Evolutionary conservation across 1,140 invertebrate species (phyloP).

Genomic region (Drosophila teissieri): DNA sequence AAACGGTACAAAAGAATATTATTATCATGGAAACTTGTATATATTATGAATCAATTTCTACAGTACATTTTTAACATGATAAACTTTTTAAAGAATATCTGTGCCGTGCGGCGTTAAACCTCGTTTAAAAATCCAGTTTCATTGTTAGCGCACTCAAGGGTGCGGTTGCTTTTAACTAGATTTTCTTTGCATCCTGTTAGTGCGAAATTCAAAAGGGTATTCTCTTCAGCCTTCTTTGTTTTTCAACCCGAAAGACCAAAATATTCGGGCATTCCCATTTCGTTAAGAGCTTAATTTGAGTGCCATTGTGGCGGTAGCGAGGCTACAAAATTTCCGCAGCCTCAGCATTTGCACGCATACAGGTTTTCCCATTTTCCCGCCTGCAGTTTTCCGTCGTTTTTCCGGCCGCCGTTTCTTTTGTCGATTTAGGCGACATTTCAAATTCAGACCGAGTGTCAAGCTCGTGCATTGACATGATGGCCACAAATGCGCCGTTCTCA

Average conservation of each 20-base stretch:
- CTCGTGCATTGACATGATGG: conserved; percentile 74
- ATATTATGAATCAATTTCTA: too few species aligned
- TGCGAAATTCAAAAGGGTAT: conserved; percentile 7
- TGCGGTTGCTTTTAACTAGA: conserved; percentile 28
- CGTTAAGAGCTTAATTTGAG: conserved; percentile 69
- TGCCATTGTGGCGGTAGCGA: conserved; percentile 49
- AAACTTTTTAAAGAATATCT: background rate
- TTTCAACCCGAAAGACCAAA: background rate
- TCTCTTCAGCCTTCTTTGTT: background rate
- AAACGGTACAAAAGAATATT: too few species aligned
- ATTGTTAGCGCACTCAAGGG: conserved; percentile 28
- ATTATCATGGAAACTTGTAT: too few species aligned
- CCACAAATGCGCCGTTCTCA: conserved; percentile 55
- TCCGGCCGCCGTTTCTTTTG: conserved; percentile 25
- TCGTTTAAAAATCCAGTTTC: conserved; percentile 1
- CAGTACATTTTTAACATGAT: too few species aligned
- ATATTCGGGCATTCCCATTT: conserved; percentile 55
- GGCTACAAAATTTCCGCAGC: conserved; percentile 41
- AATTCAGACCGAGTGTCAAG: conserved; percentile 77
- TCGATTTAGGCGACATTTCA: conserved; percentile 72
- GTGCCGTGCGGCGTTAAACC: background rate
- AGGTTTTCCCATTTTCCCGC: conserved; percentile 35
- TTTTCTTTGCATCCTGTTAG: conserved; percentile 27
- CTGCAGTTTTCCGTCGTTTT: conserved; percentile 32
- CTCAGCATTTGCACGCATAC: conserved; percentile 32